A percentile compares a stretch with the other conserved stretches of the same genome.
Conservation (phyloP, 2,113 vertebrate genomes). For the Centropus bengalensis region DNA sequence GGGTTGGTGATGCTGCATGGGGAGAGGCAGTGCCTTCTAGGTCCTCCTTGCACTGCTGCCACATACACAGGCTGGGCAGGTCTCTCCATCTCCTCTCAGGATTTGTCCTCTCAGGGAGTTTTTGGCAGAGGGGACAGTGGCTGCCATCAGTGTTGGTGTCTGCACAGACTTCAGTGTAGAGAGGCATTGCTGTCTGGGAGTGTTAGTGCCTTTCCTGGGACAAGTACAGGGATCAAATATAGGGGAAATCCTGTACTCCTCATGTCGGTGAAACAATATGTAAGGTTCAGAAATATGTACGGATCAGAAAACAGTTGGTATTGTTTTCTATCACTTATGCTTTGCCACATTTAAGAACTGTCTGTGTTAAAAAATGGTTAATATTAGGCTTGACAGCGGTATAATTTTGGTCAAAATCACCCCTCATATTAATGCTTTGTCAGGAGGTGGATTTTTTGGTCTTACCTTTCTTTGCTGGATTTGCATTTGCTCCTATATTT, state of each 20-base stretch:
- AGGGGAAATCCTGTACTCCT: neutral
- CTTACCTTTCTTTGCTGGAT: neutral
- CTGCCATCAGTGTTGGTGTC: neutral
- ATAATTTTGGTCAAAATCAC: neutral
- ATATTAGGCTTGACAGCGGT: neutral
- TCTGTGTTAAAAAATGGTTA: neutral
- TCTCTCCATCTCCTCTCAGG: neutral
- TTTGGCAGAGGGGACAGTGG: neutral
- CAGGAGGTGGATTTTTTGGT: neutral
- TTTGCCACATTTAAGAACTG: neutral
- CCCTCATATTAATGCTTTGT: neutral
- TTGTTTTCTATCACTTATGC: neutral
- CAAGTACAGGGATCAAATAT: neutral
- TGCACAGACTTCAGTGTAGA: neutral
- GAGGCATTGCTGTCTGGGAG: neutral
- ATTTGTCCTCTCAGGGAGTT: neutral
- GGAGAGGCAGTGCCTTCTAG: neutral
- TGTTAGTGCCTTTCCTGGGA: neutral
- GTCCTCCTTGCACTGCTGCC: neutral
- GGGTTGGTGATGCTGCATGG: neutral
- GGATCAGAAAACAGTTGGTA: neutral
- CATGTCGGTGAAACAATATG: neutral
- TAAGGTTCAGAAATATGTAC: too few relatives aligned
- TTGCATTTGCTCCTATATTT: neutral
- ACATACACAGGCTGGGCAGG: accelerated